A percentile compares a stretch with the other conserved stretches of the same genome.
phyloP scores from a whole-genome alignment of 1,140 invertebrate genomes.

The Sitodiplosis mosellana region DNA sequence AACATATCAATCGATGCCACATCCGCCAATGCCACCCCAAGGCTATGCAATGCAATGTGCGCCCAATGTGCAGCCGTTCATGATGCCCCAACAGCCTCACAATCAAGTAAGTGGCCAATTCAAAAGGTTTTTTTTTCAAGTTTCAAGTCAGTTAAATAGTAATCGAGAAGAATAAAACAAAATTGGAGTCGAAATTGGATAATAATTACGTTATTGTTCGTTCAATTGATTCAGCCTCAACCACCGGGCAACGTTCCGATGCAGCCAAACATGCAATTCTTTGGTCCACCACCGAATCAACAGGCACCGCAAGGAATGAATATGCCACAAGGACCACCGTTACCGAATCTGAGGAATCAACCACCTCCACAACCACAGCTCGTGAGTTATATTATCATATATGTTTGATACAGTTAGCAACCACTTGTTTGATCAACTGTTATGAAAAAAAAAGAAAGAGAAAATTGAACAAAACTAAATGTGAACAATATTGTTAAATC shows the following conservation, averaged over 20 bases:
- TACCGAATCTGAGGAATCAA: constrained; percentile 9
- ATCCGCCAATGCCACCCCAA: constrained; percentile 5
- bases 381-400: too few relatives aligned
- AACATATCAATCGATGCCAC: constrained; percentile 5
- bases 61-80: neutral
- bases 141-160: too few relatives aligned
- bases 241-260: constrained; percentile 18
- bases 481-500: too few relatives aligned
- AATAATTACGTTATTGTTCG: constrained; percentile 1
- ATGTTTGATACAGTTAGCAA: too few relatives aligned
- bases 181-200: too few relatives aligned
- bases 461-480: too few relatives aligned
- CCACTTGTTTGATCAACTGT: too few relatives aligned
- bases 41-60: neutral
- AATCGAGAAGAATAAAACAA: too few relatives aligned
- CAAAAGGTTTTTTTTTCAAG: too few relatives aligned
- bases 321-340: constrained; percentile 6
- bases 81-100: neutral
- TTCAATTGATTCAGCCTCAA: constrained; percentile 9
- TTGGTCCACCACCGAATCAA: constrained; percentile 22
- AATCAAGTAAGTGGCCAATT: constrained; percentile 1
- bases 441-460: too few relatives aligned
- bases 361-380: constrained; percentile 3
- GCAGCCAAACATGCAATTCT: constrained; percentile 27
- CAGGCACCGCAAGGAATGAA: constrained; percentile 11